phyloP scores from a whole-genome alignment of 2,797 vertebrate species.

The Betta splendens region DNA sequence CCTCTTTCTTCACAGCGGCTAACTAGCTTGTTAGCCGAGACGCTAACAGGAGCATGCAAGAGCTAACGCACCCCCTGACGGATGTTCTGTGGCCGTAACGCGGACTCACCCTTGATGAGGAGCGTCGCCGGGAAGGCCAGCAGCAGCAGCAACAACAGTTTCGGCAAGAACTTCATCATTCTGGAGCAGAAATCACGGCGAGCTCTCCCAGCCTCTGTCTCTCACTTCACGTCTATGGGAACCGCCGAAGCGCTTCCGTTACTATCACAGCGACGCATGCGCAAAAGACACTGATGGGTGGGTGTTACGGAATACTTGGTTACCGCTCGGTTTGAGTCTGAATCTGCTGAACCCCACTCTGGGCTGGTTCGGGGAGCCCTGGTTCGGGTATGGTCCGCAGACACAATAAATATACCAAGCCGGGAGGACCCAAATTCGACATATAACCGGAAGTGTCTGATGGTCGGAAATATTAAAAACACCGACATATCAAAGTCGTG shows the following conservation, averaged over 20 bases:
- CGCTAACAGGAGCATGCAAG: slow-evolving; percentile 39
- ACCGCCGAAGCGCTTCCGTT: slow-evolving; percentile 32
- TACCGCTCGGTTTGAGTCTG: neutral
- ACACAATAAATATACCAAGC: too few relatives aligned
- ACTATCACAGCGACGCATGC: slow-evolving; percentile 23
- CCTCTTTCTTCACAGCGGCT: slow-evolving; percentile 6
- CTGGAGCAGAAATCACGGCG: slow-evolving; percentile 47
- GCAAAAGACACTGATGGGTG: neutral
- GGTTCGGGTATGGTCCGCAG: too few relatives aligned
- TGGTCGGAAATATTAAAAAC: too few relatives aligned
- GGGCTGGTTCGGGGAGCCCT: too few relatives aligned
- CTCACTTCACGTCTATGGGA: neutral
- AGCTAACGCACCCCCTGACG: rapidly evolving
- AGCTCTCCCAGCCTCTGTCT: slow-evolving; percentile 45
- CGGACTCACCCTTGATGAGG: slow-evolving; percentile 65
- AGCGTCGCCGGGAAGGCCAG: slow-evolving; percentile 75
- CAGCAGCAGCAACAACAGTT: slow-evolving; percentile 75
- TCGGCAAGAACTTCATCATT: slow-evolving; percentile 75
- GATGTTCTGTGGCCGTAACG: rapidly evolving
- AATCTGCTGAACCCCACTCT: neutral
- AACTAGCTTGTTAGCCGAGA: slow-evolving; percentile 18
- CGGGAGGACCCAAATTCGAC: too few relatives aligned
- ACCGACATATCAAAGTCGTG: too few relatives aligned
- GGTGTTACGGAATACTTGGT: neutral
- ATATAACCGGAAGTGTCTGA: too few relatives aligned